Conservation (phyloP, 1,140 invertebrate genomes). For the Drosophila subpulchrella region DNA sequence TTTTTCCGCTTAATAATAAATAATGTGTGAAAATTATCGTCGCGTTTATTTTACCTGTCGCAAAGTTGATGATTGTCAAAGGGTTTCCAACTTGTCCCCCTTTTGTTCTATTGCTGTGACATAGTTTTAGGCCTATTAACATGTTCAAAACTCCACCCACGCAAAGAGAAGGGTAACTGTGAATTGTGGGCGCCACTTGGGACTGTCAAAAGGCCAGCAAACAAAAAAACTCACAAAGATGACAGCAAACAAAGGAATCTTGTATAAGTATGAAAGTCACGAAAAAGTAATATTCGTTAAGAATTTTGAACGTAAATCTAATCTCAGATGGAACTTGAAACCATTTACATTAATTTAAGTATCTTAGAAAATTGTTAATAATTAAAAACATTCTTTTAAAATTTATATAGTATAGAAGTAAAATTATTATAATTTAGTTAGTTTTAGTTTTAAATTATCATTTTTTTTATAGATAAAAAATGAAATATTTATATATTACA, state of each 20-base stretch:
- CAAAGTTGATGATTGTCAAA: constrained; percentile 8
- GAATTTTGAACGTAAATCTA: too few species aligned
- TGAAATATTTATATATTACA: too few species aligned
- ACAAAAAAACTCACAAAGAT: constrained; percentile 4
- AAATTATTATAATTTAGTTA: too few species aligned
- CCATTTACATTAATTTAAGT: too few species aligned
- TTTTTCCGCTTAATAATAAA: constrained; percentile 4
- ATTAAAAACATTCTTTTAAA: neutral
- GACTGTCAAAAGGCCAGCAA: constrained; percentile 47
- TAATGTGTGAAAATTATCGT: constrained; percentile 31
- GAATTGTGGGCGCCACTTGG: constrained; percentile 53
- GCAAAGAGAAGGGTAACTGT: constrained; percentile 35
- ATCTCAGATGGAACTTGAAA: too few species aligned
- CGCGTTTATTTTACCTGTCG: constrained; percentile 11
- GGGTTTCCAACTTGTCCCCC: constrained; percentile 20
- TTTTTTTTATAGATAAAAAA: too few species aligned
- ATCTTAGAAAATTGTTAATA: too few species aligned
- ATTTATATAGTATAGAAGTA: neutral
- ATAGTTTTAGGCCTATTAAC: constrained; percentile 41
- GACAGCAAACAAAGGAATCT: neutral
- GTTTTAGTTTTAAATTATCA: too few species aligned
- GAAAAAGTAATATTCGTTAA: neutral
- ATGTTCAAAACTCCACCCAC: constrained; percentile 43
- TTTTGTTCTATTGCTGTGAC: constrained; percentile 23
- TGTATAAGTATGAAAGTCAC: constrained; percentile 2